phyloP scores from a whole-genome alignment of 35 echinoderm and acorn worm genomes.

The Nesometra sesokonis region DNA sequence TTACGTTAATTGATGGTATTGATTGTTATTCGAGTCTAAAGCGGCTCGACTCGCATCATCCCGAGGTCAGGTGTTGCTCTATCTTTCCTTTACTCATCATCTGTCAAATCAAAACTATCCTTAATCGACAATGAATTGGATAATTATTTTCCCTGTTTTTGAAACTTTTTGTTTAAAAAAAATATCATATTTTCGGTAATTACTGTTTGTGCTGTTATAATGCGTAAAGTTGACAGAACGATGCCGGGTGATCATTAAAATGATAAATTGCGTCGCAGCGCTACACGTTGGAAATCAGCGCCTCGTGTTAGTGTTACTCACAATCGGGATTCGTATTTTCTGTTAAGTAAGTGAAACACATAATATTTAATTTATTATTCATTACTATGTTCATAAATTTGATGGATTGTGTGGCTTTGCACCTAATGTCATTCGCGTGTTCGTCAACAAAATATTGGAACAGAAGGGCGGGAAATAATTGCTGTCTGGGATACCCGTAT shows the following conservation, averaged over 20 bases:
- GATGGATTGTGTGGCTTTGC: background rate
- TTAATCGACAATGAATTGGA: background rate
- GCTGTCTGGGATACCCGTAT: background rate
- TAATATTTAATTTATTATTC: conserved; percentile 1
- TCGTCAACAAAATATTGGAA: background rate
- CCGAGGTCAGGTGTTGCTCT: background rate
- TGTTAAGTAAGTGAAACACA: background rate
- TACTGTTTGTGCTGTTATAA: background rate
- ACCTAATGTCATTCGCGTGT: background rate
- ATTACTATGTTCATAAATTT: background rate
- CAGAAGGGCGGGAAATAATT: background rate
- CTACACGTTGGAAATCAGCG: background rate
- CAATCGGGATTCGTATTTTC: background rate
- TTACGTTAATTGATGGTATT: background rate
- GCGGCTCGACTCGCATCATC: background rate
- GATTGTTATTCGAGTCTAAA: background rate
- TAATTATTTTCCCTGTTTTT: background rate
- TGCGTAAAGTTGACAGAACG: background rate
- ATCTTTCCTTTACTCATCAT: background rate
- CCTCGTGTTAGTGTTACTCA: background rate
- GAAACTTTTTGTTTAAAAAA: background rate
- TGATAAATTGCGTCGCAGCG: background rate
- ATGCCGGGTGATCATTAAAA: background rate
- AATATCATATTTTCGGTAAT: background rate
- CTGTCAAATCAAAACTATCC: background rate